Conservation (phyloP, 2,888 invertebrate species). For the Leptopterna dolabrata region DNA sequence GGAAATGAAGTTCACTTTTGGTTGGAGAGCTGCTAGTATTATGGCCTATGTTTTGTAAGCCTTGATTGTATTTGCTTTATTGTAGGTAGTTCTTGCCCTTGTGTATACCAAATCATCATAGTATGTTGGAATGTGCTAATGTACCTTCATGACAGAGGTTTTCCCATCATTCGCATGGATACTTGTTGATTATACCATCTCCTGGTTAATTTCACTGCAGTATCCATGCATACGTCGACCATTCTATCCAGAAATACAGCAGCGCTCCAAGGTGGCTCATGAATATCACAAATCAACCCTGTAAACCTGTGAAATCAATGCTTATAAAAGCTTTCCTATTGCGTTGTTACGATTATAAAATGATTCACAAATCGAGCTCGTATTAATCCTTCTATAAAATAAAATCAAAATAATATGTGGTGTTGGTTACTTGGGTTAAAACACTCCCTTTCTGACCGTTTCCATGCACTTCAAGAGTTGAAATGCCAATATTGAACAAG, state of each 20-base stretch:
- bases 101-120: no score
- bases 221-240: no score
- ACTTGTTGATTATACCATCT: no score
- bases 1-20: not conserved
- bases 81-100: no score
- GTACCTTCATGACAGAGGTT: no score
- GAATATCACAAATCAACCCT: no score
- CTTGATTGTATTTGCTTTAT: not conserved
- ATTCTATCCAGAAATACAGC: no score
- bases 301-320: not conserved
- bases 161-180: no score
- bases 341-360: not conserved
- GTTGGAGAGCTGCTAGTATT: not conserved
- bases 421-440: not conserved
- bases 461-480: not conserved
- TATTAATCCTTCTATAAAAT: not conserved
- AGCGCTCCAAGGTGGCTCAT: no score
- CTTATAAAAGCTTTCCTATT: not conserved
- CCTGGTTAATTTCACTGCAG: no score
- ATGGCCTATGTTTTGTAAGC: not conserved
- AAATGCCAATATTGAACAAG: not conserved
- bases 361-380: not conserved
- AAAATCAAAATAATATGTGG: not conserved
- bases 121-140: no score
- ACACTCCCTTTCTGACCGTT: not conserved